These are phyloP conservation scores for Aphidius ervi DNA, from an alignment of 1,140 invertebrate species.

Conservation along the genomic window DNA sequence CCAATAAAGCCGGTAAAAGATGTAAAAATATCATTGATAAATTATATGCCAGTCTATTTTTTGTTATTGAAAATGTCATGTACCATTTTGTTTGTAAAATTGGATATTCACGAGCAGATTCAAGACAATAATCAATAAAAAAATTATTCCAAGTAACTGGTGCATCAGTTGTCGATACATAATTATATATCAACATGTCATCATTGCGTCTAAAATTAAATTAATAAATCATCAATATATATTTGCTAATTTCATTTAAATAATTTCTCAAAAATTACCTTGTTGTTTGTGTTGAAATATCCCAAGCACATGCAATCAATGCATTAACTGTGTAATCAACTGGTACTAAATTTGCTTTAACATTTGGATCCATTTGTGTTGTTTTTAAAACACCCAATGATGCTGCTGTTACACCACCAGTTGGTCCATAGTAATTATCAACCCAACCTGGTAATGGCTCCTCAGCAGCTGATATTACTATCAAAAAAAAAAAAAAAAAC, in stretches of 20 bases:
- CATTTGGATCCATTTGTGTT: constrained; percentile 53
- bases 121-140: constrained; percentile 46
- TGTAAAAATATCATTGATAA: constrained; percentile 58
- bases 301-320: constrained; percentile 70
- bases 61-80: constrained; percentile 54
- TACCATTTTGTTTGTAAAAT: constrained; percentile 58
- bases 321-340: constrained; percentile 75
- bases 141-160: constrained; percentile 66
- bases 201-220: constrained; percentile 37
- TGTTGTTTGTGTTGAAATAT: constrained; percentile 50
- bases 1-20: constrained; percentile 60
- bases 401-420: constrained; percentile 55
- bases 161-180: constrained; percentile 64
- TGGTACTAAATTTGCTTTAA: constrained; percentile 70
- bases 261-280: constrained; percentile 26
- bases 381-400: constrained; percentile 66
- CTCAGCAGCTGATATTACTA: constrained; percentile 68
- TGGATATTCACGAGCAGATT: constrained; percentile 53
- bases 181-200: constrained; percentile 65
- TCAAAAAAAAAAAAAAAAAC: constrained; percentile 21
- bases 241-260: constrained; percentile 5
- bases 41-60: constrained; percentile 53
- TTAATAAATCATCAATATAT: not conserved
- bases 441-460: constrained; percentile 72
- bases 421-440: constrained; percentile 76